Base-by-base conservation (phyloP, 2,113 vertebrate species). In the Zapus hudsonius region DNA sequence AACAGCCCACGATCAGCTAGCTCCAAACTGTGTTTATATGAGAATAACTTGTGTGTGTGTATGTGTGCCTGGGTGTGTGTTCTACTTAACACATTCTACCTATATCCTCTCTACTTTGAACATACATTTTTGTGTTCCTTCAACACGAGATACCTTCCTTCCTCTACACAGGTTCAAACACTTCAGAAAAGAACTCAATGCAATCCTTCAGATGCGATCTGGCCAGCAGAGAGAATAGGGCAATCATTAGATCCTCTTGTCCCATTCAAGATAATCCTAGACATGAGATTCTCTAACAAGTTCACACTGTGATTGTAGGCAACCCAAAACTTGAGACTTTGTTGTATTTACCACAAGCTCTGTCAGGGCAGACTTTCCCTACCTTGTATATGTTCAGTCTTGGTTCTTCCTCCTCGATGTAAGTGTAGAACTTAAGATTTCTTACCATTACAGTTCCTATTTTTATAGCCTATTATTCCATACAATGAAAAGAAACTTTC, bases 401-500 rank as follows among this genome's bases (percentile, higher is more conserved):
- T n/a, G n/a, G 33, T 64, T 47, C 7, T 75, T 78, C 44, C 36
- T 90, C 61, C 93, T 80, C 81, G 70, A 75, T 16, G 0, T 70
- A 80, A 66, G 64, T 57, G 5, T 31, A 94, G 57, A 92, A 85
- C 36, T 95, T 85, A 12, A 79, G 19, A 76, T 33, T 89, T 84
- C 42, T 47, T 36, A 17, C 47, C 29, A 74, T 64, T 44, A 29
- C 16, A 85, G 33, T 55, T 85, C n/a, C 59, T 70, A 40, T 87
- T 57, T 69, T 61, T 79, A 59, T 31, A 38, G 36, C 55, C 69
- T 64, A 73, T 64, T 79, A 82, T 10, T 29, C 5, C 47, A 59
- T 20, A 81, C 19, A 86, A 82, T 78, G 22, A 29, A 92, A 92
- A 91, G 85, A 90, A 92, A 89, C 23, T 75, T 44, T 66, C 70